Evolutionary conservation across 2,113 vertebrate genomes (phyloP).

Genomic region (Mesocricetus auratus): DNA sequence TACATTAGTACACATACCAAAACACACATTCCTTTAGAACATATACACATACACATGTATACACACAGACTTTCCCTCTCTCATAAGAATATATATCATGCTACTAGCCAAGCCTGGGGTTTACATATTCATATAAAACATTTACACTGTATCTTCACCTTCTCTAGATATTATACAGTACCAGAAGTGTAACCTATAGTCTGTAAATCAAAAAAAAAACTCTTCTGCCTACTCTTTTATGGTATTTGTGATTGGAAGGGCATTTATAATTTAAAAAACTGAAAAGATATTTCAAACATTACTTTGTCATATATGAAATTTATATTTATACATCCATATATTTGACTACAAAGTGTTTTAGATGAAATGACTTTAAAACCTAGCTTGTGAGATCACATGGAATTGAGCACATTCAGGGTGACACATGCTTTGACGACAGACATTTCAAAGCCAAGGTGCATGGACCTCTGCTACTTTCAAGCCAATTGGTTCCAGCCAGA

Average conservation of each 20-base stretch:
- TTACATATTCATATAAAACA: not conserved
- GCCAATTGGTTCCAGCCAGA: not conserved
- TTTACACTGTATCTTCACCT: not conserved
- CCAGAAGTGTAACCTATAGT: not conserved
- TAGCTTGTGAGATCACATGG: not conserved
- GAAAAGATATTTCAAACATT: not conserved
- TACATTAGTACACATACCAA: not conserved
- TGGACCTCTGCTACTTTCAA: not conserved
- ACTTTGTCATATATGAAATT: constrained; percentile 31
- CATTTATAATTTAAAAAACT: not conserved
- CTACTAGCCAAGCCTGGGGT: not conserved
- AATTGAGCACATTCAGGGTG: not conserved
- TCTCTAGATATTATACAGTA: not conserved
- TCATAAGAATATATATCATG: not conserved
- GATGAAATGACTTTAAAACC: not conserved
- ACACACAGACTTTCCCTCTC: not conserved
- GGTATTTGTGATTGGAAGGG: not conserved
- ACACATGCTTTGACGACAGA: not conserved
- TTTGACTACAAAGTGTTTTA: not conserved
- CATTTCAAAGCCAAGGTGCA: not conserved
- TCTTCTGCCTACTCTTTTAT: not conserved
- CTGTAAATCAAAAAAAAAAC: not conserved
- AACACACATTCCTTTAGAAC: not conserved
- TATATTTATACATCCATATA: not conserved
- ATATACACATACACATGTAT: not conserved